A percentile compares a stretch with the other conserved stretches of the same genome.
phyloP scores from a whole-genome alignment of 2,888 invertebrate genomes.

The Thymelicus acteon region DNA sequence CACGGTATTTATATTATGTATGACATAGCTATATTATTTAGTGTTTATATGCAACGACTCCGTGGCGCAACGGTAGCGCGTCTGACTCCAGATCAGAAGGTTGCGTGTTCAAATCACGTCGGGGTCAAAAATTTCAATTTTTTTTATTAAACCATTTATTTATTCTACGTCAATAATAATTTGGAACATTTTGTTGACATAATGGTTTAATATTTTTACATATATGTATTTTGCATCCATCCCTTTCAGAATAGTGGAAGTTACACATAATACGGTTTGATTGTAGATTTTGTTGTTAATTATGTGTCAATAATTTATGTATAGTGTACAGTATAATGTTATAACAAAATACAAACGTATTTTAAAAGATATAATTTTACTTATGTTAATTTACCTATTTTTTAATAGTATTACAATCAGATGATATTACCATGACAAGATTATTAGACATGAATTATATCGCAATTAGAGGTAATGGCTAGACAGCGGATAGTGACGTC shows the following conservation, averaged over 20 bases:
- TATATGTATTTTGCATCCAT: no score
- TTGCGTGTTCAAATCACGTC: slow-evolving; percentile 98
- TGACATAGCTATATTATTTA: neutral
- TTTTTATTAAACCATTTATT: neutral
- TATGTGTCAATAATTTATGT: no score
- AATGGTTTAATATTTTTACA: no score
- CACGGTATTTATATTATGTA: no score
- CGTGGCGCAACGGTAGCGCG: slow-evolving; percentile 99
- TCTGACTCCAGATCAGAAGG: slow-evolving; percentile 98
- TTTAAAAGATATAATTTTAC: no score
- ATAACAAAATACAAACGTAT: no score
- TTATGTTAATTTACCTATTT: no score
- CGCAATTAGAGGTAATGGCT: slow-evolving; percentile 25
- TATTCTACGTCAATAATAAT: neutral
- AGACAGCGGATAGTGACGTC: slow-evolving; percentile 2
- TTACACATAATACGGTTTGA: no score
- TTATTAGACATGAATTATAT: slow-evolving; percentile 34
- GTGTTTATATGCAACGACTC: slow-evolving; percentile 80
- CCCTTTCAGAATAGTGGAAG: no score
- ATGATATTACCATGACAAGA: slow-evolving; percentile 8
- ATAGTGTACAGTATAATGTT: no score
- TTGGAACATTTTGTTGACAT: no score
- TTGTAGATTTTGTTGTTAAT: no score
- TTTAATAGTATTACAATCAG: neutral
- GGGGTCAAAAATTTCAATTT: slow-evolving; percentile 86